Base-by-base conservation (phyloP, 2,797 vertebrate species). In the Acrossocheilus fasciatus region DNA sequence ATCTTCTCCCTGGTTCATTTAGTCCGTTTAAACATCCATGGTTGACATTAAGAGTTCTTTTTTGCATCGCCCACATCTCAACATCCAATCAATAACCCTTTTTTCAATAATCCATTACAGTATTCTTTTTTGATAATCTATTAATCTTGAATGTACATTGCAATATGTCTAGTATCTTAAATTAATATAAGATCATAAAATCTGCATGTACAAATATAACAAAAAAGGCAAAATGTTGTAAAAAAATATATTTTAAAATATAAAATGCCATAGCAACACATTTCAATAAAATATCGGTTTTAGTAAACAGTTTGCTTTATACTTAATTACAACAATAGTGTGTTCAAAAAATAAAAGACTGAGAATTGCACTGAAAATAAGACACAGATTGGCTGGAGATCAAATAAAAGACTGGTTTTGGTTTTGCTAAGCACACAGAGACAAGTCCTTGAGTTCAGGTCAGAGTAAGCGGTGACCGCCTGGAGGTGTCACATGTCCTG, bases 401-500 rank as follows among this genome's bases (percentile, higher is more conserved):
- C 8, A 18, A 69, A 8, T 39, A 4, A 70, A 78, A 43, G 4
- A 4, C 6, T 47, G 36, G 1, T 18, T 59, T 47, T 74, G 7
- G 26, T 47, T 75, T 45, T 64, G 6, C 6, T 14, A 15, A 62
- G 54, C 70, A 74, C 17, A 26, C 66, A 83, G 4, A 64, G 18
- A 11, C n/a, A n/a, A 80, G 54, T 64, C 77, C 77, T 45, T 81
- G 77, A 81, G 20, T 39, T 72, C 6, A 59, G 50, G 66, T 80
- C 39, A 79, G 50, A 17, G 50, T 57, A 79, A 45, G 34, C 75
- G 47, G 84, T 41, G 81, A 47, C 45, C 20, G 54, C 64, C 64
- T 85, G 64, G 50, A 85, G 52, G 66, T 79, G 75, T 85, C 84
- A 64, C 64, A 45, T 69, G 52, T 78, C 36, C 1, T 50, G 12